These are phyloP conservation scores for Azorinus chamasolen DNA, from an alignment of 2,888 invertebrate genomes.

Conservation along the genomic window DNA sequence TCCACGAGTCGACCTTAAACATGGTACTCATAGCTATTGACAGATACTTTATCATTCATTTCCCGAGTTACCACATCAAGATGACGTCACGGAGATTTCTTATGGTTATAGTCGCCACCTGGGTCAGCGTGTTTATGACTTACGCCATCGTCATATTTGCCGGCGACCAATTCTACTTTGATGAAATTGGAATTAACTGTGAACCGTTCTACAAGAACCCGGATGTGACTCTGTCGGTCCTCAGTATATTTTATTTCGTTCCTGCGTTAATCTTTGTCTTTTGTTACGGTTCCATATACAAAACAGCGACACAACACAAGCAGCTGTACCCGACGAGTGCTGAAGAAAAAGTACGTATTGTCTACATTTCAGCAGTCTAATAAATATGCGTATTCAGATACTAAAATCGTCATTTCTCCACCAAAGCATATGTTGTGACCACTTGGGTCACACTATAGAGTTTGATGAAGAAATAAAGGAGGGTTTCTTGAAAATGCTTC, in stretches of 20 bases:
- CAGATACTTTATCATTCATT: slow-evolving; percentile 60
- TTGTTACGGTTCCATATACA: slow-evolving; percentile 61
- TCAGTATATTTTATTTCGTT: slow-evolving; percentile 64
- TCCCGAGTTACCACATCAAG: slow-evolving; percentile 47
- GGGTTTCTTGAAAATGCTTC: too few relatives aligned
- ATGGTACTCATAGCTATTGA: slow-evolving; percentile 64
- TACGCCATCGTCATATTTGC: slow-evolving; percentile 64
- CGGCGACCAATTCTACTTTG: slow-evolving; percentile 68
- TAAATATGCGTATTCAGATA: too few relatives aligned
- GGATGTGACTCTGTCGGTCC: slow-evolving; percentile 57
- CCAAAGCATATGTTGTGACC: too few relatives aligned
- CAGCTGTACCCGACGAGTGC: too few relatives aligned
- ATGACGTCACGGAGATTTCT: slow-evolving; percentile 62
- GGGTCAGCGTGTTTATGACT: slow-evolving; percentile 60
- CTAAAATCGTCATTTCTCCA: too few relatives aligned
- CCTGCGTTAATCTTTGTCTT: slow-evolving; percentile 60
- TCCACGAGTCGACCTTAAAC: slow-evolving; percentile 66
- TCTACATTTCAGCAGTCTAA: too few relatives aligned
- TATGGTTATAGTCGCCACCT: slow-evolving; percentile 53
- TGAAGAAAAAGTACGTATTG: too few relatives aligned
- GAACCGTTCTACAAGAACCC: slow-evolving; percentile 65
- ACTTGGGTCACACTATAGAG: too few relatives aligned
- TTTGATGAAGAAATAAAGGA: too few relatives aligned
- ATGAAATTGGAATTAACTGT: slow-evolving; percentile 69
- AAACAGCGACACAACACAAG: slow-evolving; percentile 23